Base-by-base conservation (phyloP, 2,888 invertebrate species). In the Endomychus coccineus region DNA sequence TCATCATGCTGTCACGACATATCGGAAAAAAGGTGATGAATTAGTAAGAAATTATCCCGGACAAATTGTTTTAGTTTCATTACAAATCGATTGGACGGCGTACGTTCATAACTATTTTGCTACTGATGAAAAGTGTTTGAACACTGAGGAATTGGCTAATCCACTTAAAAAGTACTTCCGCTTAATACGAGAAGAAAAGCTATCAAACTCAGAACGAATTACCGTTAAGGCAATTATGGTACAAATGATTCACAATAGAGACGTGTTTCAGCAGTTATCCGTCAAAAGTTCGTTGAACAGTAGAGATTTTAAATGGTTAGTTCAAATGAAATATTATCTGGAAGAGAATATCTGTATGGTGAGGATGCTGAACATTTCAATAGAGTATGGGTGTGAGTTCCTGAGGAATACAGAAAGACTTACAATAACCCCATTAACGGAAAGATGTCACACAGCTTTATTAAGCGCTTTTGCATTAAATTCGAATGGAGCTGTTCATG, bases 391-490 rank as follows among this genome's bases (percentile, higher is more conserved):
- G 16, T 38, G 25, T 16, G 38, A 38, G 17, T 34, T 22, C 9
- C 33, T 23, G 10, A 23, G 29, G 2, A n/a, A 21, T 16, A 16
- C 23, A 17, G 7, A 16, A 5, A 5, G 7, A 7, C 11, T 4
- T 5, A 1, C 84, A 76, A 58, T 79, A 77, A 81, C 81, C 1
- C 80, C 81, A 1, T 60, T 77, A 43, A 81, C 81, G 2, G 80
- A 81, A 55, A 73, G 85, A 45, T 87, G 86, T 58, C 84, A 83
- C 59, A 75, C 84, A 16, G 85, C 85, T 0, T 66, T 89, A 39
- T 75, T 88, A 43, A 83, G 82, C 1, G 85, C 88, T 1, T 86
- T 80, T 61, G 80, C 80, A 52, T 69, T 85, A 29, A 81, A 86
- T 61, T 67, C 85, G 46, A 83, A 83, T 55, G 85, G 85, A n/a